These are phyloP conservation scores for Eubasilissa regina DNA, from an alignment of 1,140 invertebrate genomes.

Conservation along the genomic window DNA sequence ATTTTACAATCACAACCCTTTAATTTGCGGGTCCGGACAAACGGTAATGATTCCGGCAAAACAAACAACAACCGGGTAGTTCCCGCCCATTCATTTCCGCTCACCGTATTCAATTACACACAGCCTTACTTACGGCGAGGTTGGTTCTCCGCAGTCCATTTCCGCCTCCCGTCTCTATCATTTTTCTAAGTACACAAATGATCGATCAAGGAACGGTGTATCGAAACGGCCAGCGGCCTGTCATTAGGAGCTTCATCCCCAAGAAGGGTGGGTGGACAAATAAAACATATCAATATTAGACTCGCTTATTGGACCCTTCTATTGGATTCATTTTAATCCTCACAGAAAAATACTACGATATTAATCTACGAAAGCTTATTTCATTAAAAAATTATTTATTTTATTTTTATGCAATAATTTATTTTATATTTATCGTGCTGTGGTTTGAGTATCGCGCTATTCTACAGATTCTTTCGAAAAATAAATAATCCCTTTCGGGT, in stretches of 20 bases:
- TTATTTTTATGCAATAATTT: too few relatives aligned
- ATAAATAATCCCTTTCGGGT: too few relatives aligned
- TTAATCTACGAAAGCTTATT: too few relatives aligned
- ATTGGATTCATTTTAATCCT: too few relatives aligned
- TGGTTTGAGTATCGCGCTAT: too few relatives aligned
- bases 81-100: slow-evolving; percentile 28
- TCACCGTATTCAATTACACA: slow-evolving; percentile 25
- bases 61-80: slow-evolving; percentile 34
- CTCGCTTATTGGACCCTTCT: too few relatives aligned
- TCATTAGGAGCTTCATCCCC: slow-evolving; percentile 19
- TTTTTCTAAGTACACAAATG: slow-evolving; percentile 48
- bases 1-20: slow-evolving; percentile 23
- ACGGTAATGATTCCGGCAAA: slow-evolving; percentile 41
- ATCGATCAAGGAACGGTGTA: slow-evolving; percentile 29
- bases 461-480: too few relatives aligned
- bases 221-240: slow-evolving; percentile 63
- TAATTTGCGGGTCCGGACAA: slow-evolving; percentile 1
- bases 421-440: too few relatives aligned
- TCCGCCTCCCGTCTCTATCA: slow-evolving; percentile 11
- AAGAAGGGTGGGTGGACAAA: slow-evolving; percentile 63
- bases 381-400: too few relatives aligned
- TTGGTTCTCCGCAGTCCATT: not conserved
- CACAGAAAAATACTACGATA: too few relatives aligned
- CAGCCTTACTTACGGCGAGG: slow-evolving; percentile 13
- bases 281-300: too few relatives aligned